Percentiles rank a stretch among this genome's conserved stretches.
phyloP scores from a whole-genome alignment of 2,888 invertebrate species.

The Encarsia formosa region DNA sequence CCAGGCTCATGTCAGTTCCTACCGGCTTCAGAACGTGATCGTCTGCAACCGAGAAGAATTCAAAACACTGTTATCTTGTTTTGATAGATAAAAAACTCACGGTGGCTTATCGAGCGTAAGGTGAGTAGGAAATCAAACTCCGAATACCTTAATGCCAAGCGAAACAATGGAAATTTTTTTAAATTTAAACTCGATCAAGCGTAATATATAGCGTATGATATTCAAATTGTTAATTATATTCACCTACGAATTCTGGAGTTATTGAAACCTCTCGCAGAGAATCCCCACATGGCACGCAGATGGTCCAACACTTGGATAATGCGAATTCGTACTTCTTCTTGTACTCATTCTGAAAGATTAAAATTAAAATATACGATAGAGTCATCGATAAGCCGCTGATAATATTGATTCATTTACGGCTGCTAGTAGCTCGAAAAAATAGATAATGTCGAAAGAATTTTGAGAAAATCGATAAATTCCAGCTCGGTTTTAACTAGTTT shows the following conservation, averaged over 20 bases:
- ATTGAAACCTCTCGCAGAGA: conserved; percentile 33
- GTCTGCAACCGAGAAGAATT: conserved; percentile 30
- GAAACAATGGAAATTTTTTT: too few species aligned
- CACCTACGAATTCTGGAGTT: conserved; percentile 36
- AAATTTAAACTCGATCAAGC: too few species aligned
- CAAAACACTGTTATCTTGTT: conserved; percentile 16
- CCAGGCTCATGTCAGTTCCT: conserved; percentile 21
- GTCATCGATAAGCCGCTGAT: too few species aligned
- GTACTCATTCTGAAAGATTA: conserved; percentile 32
- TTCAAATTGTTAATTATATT: too few species aligned
- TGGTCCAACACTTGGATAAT: conserved; percentile 37
- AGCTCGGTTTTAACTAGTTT: too few species aligned
- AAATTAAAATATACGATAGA: neutral
- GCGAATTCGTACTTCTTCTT: conserved; percentile 35
- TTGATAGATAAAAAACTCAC: conserved; percentile 15
- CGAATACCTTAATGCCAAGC: too few species aligned
- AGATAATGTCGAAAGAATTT: too few species aligned
- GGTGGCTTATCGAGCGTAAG: conserved; percentile 14
- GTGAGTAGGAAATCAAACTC: too few species aligned
- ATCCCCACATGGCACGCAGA: conserved; percentile 37
- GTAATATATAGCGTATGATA: too few species aligned
- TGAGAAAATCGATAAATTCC: too few species aligned
- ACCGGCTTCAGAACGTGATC: conserved; percentile 35
- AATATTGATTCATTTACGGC: too few species aligned
- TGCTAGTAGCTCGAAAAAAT: too few species aligned